phyloP scores from a whole-genome alignment of 2,888 invertebrate genomes.

The Heliconius ethilla region DNA sequence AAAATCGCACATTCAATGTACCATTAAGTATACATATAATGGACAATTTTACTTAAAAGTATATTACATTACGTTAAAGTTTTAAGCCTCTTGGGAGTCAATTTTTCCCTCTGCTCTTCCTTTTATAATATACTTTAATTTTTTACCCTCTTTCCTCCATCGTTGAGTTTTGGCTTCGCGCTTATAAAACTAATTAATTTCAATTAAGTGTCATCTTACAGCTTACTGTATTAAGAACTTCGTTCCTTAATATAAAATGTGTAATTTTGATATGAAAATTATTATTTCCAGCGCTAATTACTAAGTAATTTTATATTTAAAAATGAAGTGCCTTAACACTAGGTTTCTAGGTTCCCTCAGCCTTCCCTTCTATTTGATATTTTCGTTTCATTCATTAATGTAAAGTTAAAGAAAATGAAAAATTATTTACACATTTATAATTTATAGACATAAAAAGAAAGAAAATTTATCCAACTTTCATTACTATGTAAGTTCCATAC shows the following conservation, averaged over 20 bases:
- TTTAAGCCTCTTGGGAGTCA: conserved; percentile 3
- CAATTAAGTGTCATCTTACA: conserved; percentile 22
- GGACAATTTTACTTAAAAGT: conserved; percentile 12
- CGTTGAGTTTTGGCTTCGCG: conserved; percentile 20
- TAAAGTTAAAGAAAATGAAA: neutral
- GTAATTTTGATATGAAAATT: neutral
- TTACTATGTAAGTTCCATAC: conserved; percentile 2
- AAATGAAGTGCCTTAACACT: no score
- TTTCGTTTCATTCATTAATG: neutral
- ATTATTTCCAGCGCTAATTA: neutral
- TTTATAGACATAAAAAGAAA: no score
- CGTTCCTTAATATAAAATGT: conserved; percentile 1
- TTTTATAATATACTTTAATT: conserved; percentile 3
- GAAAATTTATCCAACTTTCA: neutral
- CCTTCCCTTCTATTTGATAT: no score
- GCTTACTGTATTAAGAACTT: conserved; percentile 8
- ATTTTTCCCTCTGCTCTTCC: conserved; percentile 7
- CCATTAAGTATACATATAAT: neutral
- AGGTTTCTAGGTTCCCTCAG: no score
- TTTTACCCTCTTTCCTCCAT: conserved; percentile 14
- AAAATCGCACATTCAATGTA: neutral
- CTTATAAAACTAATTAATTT: conserved; percentile 23
- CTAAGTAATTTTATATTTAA: neutral
- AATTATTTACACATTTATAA: neutral
- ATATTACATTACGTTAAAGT: neutral